phyloP scores from a whole-genome alignment of 1,140 invertebrate genomes.

The Steinernema feltiae region DNA sequence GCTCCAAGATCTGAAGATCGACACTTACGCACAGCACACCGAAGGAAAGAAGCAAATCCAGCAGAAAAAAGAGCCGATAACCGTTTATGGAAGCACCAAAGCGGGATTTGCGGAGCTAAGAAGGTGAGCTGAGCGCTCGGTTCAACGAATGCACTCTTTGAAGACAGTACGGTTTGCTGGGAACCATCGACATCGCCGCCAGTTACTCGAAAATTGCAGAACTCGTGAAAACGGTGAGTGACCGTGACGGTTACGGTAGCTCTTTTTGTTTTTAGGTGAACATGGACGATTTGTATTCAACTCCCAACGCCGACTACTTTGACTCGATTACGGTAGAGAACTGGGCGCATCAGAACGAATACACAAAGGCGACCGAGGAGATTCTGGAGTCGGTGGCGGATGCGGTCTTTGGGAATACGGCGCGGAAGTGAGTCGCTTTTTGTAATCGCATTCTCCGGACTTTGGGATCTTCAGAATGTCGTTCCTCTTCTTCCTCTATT shows the following conservation, averaged over 20 bases:
- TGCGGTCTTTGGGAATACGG: constrained; percentile 16
- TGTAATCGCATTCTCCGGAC: not conserved
- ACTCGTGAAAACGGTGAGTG: not conserved
- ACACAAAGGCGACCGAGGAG: constrained; percentile 2
- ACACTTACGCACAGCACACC: constrained; percentile 23
- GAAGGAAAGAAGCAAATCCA: constrained; percentile 20
- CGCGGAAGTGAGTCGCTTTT: constrained; percentile 16
- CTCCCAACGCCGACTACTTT: constrained; percentile 12
- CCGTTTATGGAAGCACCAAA: no score
- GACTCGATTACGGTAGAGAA: constrained; percentile 22
- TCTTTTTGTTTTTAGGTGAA: not conserved
- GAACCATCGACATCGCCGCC: not conserved
- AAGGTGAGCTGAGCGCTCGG: no score
- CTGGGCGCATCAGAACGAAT: constrained; percentile 19
- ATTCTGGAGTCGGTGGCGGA: constrained; percentile 15
- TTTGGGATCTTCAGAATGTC: constrained; percentile 15
- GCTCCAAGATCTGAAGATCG: constrained; percentile 20
- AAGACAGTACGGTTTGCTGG: not conserved
- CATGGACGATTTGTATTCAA: no score
- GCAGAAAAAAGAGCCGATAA: not conserved
- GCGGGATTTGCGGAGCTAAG: no score
- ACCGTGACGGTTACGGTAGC: no score
- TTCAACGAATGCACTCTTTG: no score
- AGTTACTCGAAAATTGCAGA: not conserved
- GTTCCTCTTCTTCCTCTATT: constrained; percentile 22